phyloP scores from a whole-genome alignment of 2,888 invertebrate species.

The Synanthedon andrenaeformis region DNA sequence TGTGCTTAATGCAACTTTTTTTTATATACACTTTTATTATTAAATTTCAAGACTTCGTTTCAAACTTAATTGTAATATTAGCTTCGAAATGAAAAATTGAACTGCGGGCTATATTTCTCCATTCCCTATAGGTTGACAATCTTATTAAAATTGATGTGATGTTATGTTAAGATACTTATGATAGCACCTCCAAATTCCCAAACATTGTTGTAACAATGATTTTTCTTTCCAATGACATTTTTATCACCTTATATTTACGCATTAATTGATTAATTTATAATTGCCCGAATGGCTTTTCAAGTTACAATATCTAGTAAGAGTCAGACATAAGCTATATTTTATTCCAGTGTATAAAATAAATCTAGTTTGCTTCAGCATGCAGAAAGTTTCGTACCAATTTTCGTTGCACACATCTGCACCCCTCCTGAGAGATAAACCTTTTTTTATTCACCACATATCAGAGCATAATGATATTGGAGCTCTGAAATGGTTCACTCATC shows the following conservation, averaged over 20 bases:
- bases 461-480: no score
- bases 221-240: conserved; percentile 1
- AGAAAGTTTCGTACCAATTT: conserved; percentile 53
- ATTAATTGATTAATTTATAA: conserved; percentile 13
- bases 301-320: conserved; percentile 23
- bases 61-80: no score
- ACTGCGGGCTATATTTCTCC: no score
- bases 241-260: conserved; percentile 5
- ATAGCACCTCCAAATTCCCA: conserved; percentile 17
- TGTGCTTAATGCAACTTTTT: no score
- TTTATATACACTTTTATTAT: no score
- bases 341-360: conserved; percentile 49
- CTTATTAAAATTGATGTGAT: no score
- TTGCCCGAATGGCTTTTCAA: conserved; percentile 24
- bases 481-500: no score
- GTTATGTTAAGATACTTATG: background rate
- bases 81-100: no score
- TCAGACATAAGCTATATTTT: conserved; percentile 43
- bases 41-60: no score
- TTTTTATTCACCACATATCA: no score
- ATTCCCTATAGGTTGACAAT: no score
- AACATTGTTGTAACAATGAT: conserved; percentile 3
- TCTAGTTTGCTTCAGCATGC: conserved; percentile 48
- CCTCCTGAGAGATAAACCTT: conserved; percentile 13
- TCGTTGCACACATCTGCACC: conserved; percentile 64